Conservation (phyloP, 2,113 vertebrate genomes). For the Ivindomyrus marchei region DNA sequence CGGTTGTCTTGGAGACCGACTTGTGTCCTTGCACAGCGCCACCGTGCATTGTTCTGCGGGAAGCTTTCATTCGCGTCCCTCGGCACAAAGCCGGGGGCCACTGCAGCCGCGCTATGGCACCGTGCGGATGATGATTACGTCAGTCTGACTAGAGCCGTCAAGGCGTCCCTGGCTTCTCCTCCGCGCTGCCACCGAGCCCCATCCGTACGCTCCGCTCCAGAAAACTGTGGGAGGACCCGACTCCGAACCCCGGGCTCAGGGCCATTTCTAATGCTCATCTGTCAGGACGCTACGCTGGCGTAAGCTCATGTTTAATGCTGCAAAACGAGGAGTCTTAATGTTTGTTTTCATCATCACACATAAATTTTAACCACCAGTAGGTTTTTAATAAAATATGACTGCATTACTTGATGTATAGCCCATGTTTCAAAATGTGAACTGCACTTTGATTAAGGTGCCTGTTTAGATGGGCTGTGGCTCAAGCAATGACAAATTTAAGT, state of each 20-base stretch:
- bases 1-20: slow-evolving; percentile 17
- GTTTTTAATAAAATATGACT: not conserved
- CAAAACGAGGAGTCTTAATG: not conserved
- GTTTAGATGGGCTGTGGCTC: not conserved
- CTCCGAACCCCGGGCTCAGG: not conserved
- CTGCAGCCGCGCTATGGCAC: not conserved
- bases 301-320: not conserved
- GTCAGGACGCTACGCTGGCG: not conserved
- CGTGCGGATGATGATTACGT: not conserved
- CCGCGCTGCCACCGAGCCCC: not conserved
- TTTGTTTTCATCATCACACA: not conserved
- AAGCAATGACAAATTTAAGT: not conserved
- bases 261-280: not conserved
- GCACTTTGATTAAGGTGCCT: not conserved
- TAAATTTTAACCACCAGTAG: not conserved
- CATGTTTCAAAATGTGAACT: not conserved
- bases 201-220: not conserved
- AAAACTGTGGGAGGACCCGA: not conserved
- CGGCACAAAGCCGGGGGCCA: not conserved
- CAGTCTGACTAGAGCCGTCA: not conserved
- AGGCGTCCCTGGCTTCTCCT: not conserved
- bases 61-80: not conserved
- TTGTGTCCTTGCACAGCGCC: slow-evolving; percentile 1
- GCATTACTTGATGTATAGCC: not conserved
- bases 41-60: not conserved